Evolutionary conservation across 2,888 invertebrate species (phyloP).

Genomic region (Drosophila borborema): DNA sequence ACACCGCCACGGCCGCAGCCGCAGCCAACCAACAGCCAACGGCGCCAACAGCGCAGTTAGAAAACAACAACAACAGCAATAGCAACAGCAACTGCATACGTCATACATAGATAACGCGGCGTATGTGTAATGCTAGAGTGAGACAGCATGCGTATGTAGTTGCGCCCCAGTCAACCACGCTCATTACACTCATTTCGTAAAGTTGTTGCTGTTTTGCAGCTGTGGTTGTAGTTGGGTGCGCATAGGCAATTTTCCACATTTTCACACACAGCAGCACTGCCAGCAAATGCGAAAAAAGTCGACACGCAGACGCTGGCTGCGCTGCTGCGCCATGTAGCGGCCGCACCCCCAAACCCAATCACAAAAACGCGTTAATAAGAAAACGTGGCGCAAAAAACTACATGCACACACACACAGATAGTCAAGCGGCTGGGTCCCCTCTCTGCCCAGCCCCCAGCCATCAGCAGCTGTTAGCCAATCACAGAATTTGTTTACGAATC

Average conservation of each 20-base stretch:
- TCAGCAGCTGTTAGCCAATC: slow-evolving; percentile 74
- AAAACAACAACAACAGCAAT: slow-evolving; percentile 66
- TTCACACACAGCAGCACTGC: slow-evolving; percentile 60
- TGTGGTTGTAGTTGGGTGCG: slow-evolving; percentile 69
- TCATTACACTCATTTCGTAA: slow-evolving; percentile 80
- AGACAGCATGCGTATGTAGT: slow-evolving; percentile 43
- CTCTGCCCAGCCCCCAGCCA: slow-evolving; percentile 24
- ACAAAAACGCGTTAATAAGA: slow-evolving; percentile 82
- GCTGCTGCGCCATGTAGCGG: slow-evolving; percentile 56
- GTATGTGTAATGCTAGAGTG: slow-evolving; percentile 77
- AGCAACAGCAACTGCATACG: slow-evolving; percentile 27
- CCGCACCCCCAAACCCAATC: slow-evolving; percentile 81
- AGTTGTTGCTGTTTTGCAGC: slow-evolving; percentile 46
- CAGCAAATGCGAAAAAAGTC: slow-evolving; percentile 64
- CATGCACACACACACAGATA: slow-evolving; percentile 44
- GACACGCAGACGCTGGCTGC: slow-evolving; percentile 69
- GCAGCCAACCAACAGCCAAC: slow-evolving; percentile 67
- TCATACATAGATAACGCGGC: slow-evolving; percentile 81
- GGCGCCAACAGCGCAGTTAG: slow-evolving; percentile 74
- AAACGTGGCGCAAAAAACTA: slow-evolving; percentile 80
- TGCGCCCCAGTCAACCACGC: slow-evolving; percentile 69
- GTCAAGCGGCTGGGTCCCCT: slow-evolving; percentile 14
- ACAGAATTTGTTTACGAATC: slow-evolving; percentile 84
- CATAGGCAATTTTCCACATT: slow-evolving; percentile 82
- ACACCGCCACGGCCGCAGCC: slow-evolving; percentile 69